A percentile compares a stretch with the other conserved stretches of the same genome.
Conservation (phyloP, 2,888 invertebrate genomes). For the Temnothorax unifasciatus region DNA sequence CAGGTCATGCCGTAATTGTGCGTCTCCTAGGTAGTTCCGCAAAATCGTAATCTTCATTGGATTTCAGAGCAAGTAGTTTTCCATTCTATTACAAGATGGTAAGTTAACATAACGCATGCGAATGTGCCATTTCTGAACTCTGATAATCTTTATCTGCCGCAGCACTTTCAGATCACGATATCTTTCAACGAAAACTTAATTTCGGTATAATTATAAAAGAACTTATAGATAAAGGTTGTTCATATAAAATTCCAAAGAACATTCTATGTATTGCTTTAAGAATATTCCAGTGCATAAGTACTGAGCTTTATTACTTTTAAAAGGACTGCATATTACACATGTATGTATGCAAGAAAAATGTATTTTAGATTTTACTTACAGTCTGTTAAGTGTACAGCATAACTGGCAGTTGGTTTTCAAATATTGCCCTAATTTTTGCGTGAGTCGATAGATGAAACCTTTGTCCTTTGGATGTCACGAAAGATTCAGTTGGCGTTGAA, state of each 20-base stretch:
- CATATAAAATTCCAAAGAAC: background rate
- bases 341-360: background rate
- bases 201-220: background rate
- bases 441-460: too few relatives aligned
- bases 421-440: too few relatives aligned
- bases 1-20: conserved; percentile 51
- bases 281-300: background rate
- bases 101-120: background rate
- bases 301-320: conserved; percentile 1
- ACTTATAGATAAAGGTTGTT: background rate
- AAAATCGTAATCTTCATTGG: background rate
- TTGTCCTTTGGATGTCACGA: too few relatives aligned
- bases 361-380: background rate
- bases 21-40: background rate
- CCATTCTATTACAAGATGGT: background rate
- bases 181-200: background rate
- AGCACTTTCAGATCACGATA: background rate
- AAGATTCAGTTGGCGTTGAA: too few relatives aligned
- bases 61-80: conserved; percentile 24
- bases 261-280: background rate
- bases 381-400: too few relatives aligned
- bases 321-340: background rate
- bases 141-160: background rate
- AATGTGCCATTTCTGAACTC: conserved; percentile 27
- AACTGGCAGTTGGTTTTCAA: too few relatives aligned